A percentile compares a stretch with the other conserved stretches of the same genome.
These are phyloP conservation scores for Sweltsa coloradensis DNA, from an alignment of 1,140 invertebrate genomes.

Conservation along the genomic window DNA sequence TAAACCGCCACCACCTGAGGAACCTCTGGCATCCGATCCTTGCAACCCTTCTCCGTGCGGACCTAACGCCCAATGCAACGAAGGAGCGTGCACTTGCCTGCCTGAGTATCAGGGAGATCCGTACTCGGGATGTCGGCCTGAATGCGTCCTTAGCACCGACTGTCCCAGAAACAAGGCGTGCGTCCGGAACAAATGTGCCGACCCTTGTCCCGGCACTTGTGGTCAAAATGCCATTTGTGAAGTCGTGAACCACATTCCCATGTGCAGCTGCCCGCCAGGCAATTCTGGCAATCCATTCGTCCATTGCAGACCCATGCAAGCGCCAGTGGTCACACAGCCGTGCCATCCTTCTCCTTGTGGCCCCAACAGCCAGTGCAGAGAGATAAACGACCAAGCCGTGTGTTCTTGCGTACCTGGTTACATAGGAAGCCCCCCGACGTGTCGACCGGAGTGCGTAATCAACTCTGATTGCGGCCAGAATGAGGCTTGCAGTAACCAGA, in stretches of 20 bases:
- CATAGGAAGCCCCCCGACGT: slow-evolving; percentile 32
- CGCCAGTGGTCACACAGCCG: slow-evolving; percentile 27
- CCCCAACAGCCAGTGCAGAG: slow-evolving; percentile 29
- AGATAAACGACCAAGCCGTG: slow-evolving; percentile 31
- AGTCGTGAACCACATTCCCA: slow-evolving; percentile 45
- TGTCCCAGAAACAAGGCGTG: slow-evolving; percentile 53
- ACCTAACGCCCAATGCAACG: slow-evolving; percentile 42
- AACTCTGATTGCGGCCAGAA: slow-evolving; percentile 34
- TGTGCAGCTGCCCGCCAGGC: slow-evolving; percentile 43
- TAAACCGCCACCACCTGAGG: slow-evolving; percentile 15
- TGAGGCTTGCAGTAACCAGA: slow-evolving; percentile 34
- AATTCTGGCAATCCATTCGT: slow-evolving; percentile 51
- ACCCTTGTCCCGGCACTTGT: slow-evolving; percentile 61
- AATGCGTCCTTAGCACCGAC: slow-evolving; percentile 49
- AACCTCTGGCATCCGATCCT: slow-evolving; percentile 28
- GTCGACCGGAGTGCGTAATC: slow-evolving; percentile 34
- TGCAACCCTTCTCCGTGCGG: slow-evolving; percentile 59
- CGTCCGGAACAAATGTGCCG: slow-evolving; percentile 56
- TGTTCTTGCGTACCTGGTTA: slow-evolving; percentile 35
- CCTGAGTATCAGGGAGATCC: slow-evolving; percentile 56
- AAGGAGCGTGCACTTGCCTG: slow-evolving; percentile 47
- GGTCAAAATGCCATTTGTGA: slow-evolving; percentile 52
- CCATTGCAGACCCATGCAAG: slow-evolving; percentile 12
- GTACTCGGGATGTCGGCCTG: slow-evolving; percentile 56
- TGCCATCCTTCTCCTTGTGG: slow-evolving; percentile 33